Percentiles rank a stretch among this genome's conserved stretches.
phyloP scores from a whole-genome alignment of 2,113 vertebrate genomes.

The Oncorhynchus tshawytscha region DNA sequence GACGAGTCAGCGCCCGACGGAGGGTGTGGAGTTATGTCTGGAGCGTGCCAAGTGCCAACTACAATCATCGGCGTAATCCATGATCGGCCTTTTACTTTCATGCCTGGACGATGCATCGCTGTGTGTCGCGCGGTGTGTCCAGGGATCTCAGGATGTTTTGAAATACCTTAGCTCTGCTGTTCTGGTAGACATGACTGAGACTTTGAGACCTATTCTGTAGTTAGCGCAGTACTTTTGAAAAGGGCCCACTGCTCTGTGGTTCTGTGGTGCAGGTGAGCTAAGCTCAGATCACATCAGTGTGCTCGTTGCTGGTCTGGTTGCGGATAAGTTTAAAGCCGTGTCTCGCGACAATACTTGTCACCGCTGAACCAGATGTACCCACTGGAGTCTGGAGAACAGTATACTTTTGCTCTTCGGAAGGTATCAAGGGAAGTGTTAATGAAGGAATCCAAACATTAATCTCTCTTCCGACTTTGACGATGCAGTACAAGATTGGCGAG shows the following conservation, averaged over 20 bases:
- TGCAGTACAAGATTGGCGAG: too few species aligned
- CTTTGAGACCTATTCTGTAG: too few species aligned
- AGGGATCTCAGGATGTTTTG: conserved; percentile 12
- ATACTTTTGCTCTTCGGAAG: too few species aligned
- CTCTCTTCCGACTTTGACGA: too few species aligned
- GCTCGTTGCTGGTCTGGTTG: not conserved
- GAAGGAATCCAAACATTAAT: too few species aligned
- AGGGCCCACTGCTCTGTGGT: too few species aligned
- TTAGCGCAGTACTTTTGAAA: too few species aligned
- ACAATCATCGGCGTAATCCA: conserved; percentile 59
- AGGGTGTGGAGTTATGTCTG: conserved; percentile 9
- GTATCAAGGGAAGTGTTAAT: too few species aligned
- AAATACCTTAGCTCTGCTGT: conserved; percentile 10
- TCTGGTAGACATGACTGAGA: not conserved
- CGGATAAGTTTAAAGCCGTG: not conserved
- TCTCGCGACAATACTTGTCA: too few species aligned
- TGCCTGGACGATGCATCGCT: not conserved
- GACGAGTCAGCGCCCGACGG: conserved; percentile 39
- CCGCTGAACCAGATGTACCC: too few species aligned
- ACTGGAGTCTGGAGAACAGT: too few species aligned
- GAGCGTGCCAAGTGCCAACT: conserved; percentile 35
- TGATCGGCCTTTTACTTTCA: conserved; percentile 25
- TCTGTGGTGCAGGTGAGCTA: not conserved
- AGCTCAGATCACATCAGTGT: not conserved
- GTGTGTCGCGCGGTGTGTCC: not conserved